A percentile compares a stretch with the other conserved stretches of the same genome.
Conservation (phyloP, 2,888 invertebrate genomes). For the Branchipolynoe longqiensis region DNA sequence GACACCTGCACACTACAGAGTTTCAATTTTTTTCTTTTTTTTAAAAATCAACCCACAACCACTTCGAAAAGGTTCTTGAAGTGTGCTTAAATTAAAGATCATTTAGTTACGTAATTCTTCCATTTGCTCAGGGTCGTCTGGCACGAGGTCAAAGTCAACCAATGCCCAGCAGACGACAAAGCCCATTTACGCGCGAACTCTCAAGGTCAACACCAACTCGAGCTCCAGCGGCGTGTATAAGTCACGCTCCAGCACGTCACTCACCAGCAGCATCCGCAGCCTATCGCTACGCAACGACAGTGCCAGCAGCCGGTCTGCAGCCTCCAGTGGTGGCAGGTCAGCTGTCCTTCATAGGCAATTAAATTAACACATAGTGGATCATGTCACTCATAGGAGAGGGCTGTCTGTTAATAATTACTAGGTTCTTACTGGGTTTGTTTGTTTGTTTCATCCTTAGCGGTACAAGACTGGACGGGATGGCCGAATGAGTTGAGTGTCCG, state of each 20-base stretch:
- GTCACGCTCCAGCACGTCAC: slow-evolving; percentile 71
- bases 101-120: not conserved
- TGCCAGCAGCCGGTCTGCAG: slow-evolving; percentile 4
- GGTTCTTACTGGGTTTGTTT: too few species aligned
- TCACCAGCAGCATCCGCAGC: slow-evolving; percentile 69
- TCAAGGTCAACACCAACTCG: not conserved
- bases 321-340: not conserved
- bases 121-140: not conserved
- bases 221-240: slow-evolving; percentile 67
- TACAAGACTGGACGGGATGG: too few species aligned
- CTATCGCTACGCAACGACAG: slow-evolving; percentile 56
- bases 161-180: slow-evolving; percentile 49
- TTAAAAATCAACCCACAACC: not conserved
- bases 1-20: not conserved
- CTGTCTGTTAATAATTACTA: too few species aligned
- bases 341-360: too few species aligned
- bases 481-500: too few species aligned
- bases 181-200: slow-evolving; percentile 47
- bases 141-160: slow-evolving; percentile 51
- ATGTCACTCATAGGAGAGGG: too few species aligned
- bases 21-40: not conserved
- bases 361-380: too few species aligned
- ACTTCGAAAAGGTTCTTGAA: not conserved
- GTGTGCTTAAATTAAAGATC: not conserved
- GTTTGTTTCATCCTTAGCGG: too few species aligned